Evolutionary conservation across 2,113 vertebrate genomes (phyloP).

Genomic region (Indri indri): DNA sequence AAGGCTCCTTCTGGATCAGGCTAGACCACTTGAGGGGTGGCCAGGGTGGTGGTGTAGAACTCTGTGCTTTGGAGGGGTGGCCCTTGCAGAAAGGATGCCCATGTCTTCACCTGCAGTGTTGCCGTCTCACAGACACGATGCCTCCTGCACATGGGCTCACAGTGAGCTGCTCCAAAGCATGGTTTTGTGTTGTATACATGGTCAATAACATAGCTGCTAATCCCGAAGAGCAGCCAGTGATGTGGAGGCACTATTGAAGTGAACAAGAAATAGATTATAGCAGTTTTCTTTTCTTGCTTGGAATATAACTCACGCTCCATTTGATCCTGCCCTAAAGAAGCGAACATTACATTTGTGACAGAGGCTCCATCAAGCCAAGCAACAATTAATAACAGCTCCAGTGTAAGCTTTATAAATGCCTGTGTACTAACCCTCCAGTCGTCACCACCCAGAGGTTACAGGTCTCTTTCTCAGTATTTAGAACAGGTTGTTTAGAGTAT

Average conservation of each 20-base stretch:
- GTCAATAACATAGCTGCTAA: constrained; percentile 64
- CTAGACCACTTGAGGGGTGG: neutral
- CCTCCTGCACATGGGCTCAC: constrained; percentile 32
- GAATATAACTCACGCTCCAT: constrained; percentile 68
- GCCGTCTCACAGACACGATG: neutral
- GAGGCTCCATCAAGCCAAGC: constrained; percentile 78
- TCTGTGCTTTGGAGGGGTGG: neutral
- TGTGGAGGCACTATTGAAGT: constrained; percentile 66
- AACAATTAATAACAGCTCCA: constrained; percentile 77
- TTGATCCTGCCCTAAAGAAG: constrained; percentile 76
- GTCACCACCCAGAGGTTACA: constrained; percentile 55
- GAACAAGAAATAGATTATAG: constrained; percentile 69
- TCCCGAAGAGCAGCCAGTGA: constrained; percentile 46
- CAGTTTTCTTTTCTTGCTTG: constrained; percentile 77
- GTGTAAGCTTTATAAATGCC: constrained; percentile 75
- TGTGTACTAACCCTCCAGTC: constrained; percentile 46
- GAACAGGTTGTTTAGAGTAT: neutral
- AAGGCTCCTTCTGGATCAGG: neutral
- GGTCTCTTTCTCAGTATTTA: constrained; percentile 72
- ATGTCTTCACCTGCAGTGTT: neutral
- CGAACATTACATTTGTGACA: constrained; percentile 58
- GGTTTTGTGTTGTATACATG: constrained; percentile 57
- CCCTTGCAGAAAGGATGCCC: neutral
- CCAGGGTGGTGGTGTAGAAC: too few species aligned
- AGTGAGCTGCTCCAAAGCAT: constrained; percentile 33